Evolutionary conservation across 2,113 vertebrate species (phyloP).

Genomic region (Candoia aspera): DNA sequence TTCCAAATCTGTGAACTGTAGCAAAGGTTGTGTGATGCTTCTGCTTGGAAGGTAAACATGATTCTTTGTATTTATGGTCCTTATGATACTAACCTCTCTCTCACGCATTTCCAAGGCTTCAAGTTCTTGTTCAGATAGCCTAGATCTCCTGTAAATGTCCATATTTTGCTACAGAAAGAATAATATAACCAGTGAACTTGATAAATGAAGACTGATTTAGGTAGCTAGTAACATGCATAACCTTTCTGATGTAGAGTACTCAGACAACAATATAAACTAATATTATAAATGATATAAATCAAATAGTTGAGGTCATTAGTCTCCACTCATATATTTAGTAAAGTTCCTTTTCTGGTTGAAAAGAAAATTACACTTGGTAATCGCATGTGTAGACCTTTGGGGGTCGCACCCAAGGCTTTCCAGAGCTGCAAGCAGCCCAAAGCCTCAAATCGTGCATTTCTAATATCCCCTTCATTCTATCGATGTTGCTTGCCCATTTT

Average conservation of each 20-base stretch:
- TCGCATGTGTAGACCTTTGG: not conserved
- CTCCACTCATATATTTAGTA: not conserved
- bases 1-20: not conserved
- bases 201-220: not conserved
- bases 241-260: not conserved
- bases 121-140: slow-evolving; percentile 89
- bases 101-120: slow-evolving; percentile 95
- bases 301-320: not conserved
- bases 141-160: slow-evolving; percentile 89
- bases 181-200: not conserved
- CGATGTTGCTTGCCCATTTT: not conserved
- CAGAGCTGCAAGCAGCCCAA: not conserved
- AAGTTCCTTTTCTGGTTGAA: not conserved
- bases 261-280: not conserved
- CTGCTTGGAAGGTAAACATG: not conserved
- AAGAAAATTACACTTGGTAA: not conserved
- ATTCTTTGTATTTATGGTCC: not conserved
- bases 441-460: not conserved
- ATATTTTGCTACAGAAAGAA: slow-evolving; percentile 88
- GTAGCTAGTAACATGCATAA: rapidly evolving
- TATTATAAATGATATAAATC: not conserved
- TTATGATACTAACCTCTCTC: slow-evolving; percentile 83
- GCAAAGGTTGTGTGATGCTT: not conserved
- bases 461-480: not conserved
- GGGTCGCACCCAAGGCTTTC: not conserved